Percentiles rank a stretch among this genome's conserved stretches.
phyloP scores from a whole-genome alignment of 2,113 vertebrate genomes.

The Pollimyrus isidori region DNA sequence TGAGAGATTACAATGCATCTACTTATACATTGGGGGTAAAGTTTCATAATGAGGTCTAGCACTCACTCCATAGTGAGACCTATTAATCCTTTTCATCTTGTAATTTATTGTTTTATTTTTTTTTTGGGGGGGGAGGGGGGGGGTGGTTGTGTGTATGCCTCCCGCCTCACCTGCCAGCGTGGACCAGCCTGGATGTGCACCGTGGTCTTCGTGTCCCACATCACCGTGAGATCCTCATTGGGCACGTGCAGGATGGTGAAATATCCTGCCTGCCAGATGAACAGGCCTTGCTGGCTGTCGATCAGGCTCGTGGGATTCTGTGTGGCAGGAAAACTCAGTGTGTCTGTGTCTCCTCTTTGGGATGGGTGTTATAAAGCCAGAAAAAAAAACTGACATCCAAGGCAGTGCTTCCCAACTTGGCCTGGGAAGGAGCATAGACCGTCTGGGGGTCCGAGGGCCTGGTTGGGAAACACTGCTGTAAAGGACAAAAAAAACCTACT shows the following conservation, averaged over 20 bases:
- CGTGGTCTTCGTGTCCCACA: constrained; percentile 93
- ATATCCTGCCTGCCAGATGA: constrained; percentile 80
- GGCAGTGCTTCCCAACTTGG: not conserved
- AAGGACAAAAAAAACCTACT: constrained; percentile 55
- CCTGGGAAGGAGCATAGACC: not conserved
- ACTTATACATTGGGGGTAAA: not conserved
- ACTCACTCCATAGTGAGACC: not conserved
- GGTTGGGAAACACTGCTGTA: not conserved
- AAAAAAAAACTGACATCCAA: not conserved
- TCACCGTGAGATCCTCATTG: constrained; percentile 71
- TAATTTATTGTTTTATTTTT: not conserved
- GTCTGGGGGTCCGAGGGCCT: not conserved
- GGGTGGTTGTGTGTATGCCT: not conserved
- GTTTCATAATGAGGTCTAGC: not conserved
- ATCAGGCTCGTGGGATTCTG: constrained; percentile 78
- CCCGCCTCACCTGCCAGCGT: constrained; percentile 77
- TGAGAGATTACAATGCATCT: not conserved
- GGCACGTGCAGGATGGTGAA: constrained; percentile 81
- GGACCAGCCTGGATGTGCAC: constrained; percentile 85
- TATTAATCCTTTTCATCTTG: not conserved
- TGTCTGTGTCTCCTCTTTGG: not conserved
- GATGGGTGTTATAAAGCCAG: not conserved
- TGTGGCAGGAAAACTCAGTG: not conserved
- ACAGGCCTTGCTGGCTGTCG: constrained; percentile 64
- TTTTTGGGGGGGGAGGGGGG: not conserved